Conservation (phyloP, 2,888 invertebrate species). For the Drosophila formosana region DNA sequence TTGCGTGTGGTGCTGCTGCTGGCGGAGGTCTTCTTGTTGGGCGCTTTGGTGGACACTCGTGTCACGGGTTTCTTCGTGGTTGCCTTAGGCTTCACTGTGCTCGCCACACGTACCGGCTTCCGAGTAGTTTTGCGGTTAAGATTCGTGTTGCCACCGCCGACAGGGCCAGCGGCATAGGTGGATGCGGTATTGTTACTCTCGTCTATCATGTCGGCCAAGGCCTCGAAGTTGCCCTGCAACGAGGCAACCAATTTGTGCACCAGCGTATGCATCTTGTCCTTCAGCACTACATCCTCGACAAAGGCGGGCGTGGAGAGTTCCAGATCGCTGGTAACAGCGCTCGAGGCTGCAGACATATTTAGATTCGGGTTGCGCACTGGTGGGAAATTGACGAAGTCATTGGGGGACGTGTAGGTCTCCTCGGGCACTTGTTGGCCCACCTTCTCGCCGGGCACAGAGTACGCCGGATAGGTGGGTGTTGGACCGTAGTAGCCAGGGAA, state of each 20-base stretch:
- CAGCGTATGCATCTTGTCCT: constrained; percentile 92
- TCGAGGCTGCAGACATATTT: constrained; percentile 88
- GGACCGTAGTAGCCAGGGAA: constrained; percentile 85
- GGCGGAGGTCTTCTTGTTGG: constrained; percentile 71
- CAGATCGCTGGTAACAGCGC: constrained; percentile 87
- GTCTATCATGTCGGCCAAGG: constrained; percentile 91
- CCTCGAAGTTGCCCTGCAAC: constrained; percentile 93
- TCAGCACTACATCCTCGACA: constrained; percentile 90
- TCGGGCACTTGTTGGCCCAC: constrained; percentile 70
- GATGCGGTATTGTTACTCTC: constrained; percentile 83
- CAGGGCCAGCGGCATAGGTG: constrained; percentile 63
- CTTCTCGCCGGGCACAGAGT: constrained; percentile 82
- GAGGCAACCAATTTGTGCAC: constrained; percentile 94
- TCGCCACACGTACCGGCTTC: constrained; percentile 70
- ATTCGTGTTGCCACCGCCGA: constrained; percentile 43
- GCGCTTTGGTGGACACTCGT: constrained; percentile 78
- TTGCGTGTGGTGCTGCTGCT: constrained; percentile 83
- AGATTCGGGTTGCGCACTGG: constrained; percentile 94
- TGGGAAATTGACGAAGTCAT: constrained; percentile 92
- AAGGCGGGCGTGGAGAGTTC: constrained; percentile 92
- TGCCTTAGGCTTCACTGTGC: constrained; percentile 72
- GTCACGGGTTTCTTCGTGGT: constrained; percentile 83
- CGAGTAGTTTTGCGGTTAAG: constrained; percentile 77
- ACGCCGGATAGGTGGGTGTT: constrained; percentile 83
- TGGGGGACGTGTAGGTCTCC: constrained; percentile 89